These are phyloP conservation scores for Apteryx owenii DNA, from an alignment of 2,113 vertebrate genomes.

Conservation along the genomic window DNA sequence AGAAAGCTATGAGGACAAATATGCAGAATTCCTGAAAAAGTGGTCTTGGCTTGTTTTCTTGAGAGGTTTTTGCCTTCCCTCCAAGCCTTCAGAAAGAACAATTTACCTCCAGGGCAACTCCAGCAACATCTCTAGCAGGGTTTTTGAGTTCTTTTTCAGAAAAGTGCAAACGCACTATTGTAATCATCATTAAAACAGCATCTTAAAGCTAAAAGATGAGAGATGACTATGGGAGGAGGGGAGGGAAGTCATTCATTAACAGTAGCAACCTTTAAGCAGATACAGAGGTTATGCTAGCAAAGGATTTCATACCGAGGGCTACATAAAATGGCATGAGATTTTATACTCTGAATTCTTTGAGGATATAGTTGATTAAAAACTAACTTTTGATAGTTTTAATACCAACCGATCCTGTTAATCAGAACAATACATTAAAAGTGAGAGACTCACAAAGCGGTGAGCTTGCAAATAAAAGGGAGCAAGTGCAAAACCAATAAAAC, in stretches of 20 bases:
- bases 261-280: background rate
- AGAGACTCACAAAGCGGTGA: background rate
- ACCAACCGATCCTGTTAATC: background rate
- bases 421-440: background rate
- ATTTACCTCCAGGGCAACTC: constrained; percentile 35
- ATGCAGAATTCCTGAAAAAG: background rate
- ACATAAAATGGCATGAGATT: background rate
- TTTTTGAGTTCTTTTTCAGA: background rate
- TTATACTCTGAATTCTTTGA: background rate
- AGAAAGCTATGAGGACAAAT: constrained; percentile 10
- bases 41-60: constrained; percentile 43
- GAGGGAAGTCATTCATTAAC: background rate
- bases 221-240: background rate
- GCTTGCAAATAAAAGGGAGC: background rate
- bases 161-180: background rate
- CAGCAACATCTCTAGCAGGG: constrained; percentile 5
- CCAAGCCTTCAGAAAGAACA: constrained; percentile 20
- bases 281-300: background rate
- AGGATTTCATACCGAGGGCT: background rate
- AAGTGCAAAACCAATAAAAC: background rate
- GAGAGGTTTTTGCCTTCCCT: background rate
- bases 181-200: background rate
- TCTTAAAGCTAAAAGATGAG: background rate
- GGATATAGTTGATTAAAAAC: background rate
- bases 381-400: background rate